Base-by-base conservation (phyloP, 2,113 vertebrate genomes). In the Tragelaphus buxtoni region DNA sequence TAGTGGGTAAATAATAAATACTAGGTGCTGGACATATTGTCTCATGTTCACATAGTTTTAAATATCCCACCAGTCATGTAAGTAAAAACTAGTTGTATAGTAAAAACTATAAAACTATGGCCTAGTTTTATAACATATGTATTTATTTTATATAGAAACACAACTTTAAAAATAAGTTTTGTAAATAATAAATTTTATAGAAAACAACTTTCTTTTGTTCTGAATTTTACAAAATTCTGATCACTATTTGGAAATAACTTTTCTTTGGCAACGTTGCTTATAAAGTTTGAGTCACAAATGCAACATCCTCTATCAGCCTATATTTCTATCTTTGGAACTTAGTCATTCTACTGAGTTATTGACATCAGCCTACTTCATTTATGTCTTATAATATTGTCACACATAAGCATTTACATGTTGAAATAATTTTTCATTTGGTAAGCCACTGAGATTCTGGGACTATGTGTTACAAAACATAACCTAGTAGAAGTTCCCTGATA, bases 241-340 rank as follows among this genome's bases (percentile, higher is more conserved):
- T 58, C 30, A 65, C 14, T 93, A 30, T 58, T 91, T 88, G 42
- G 17, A 97, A 85, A 93, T 96, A 93, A 93, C 14, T 88, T 90
- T 18, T 53, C 42, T 24, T 32, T 61, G 32, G 0, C 26, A 89
- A 81, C 35, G 32, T 32, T 77, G 89, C 49, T 81, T 74, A 4
- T 55, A 51, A 93, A 89, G 5, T 45, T 65, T 95, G 16, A 97
- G 65, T 26, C 51, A 51, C 28, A 55, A 24, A 49, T 7, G 10
- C 45, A 94, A n/a, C 35, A 61, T 49, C 16, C 6, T 90, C 58
- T 39, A 5, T 63, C 45, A 53, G 7, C 93, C 47, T 84, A 7
- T 12, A 35, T 91, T 86, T 92, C 4, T 45, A 60, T 1, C 30
- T 93, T 58, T 93, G n/a, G 4, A 49, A 91, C 4, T 55, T 20